Evolutionary conservation across 2,113 vertebrate species (phyloP).

Genomic region (Daubentonia madagascariensis): DNA sequence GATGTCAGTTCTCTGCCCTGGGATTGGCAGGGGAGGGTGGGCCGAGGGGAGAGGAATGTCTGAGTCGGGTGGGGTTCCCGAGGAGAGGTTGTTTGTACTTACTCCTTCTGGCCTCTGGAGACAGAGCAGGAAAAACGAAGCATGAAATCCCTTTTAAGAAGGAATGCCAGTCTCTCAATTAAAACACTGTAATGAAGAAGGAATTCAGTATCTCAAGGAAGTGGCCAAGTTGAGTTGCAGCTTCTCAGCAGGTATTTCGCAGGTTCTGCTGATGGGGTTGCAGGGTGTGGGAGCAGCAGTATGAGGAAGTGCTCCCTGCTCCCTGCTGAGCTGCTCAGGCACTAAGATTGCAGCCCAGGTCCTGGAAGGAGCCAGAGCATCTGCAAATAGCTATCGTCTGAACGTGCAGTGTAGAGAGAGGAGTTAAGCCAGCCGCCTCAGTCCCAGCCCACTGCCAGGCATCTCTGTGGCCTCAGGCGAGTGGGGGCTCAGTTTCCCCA

Average conservation of each 20-base stretch:
- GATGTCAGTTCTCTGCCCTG: conserved; percentile 77
- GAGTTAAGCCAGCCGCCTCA: background rate
- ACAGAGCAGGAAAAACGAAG: conserved; percentile 63
- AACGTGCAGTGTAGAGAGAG: fast-evolving
- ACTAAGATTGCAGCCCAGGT: background rate
- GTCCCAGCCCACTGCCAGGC: background rate
- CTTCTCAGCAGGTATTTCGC: background rate
- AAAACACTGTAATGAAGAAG: conserved; percentile 24
- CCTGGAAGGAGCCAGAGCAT: background rate
- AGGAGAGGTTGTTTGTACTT: conserved; percentile 69
- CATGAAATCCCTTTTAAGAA: conserved; percentile 70
- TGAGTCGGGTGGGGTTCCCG: conserved; percentile 70
- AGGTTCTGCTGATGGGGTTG: background rate
- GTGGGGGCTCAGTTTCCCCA: background rate
- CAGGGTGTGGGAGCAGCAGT: background rate
- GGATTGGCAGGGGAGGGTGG: conserved; percentile 64
- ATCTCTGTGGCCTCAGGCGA: background rate
- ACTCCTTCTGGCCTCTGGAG: conserved; percentile 35
- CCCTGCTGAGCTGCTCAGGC: background rate
- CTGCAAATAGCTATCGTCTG: background rate
- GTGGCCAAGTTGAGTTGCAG: background rate
- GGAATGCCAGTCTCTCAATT: conserved; percentile 30
- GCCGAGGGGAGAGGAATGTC: conserved; percentile 76
- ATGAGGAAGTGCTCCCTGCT: background rate
- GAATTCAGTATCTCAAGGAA: conserved; percentile 1